Conservation (phyloP, 2,113 vertebrate genomes). For the Ibidorhyncha struthersii region DNA sequence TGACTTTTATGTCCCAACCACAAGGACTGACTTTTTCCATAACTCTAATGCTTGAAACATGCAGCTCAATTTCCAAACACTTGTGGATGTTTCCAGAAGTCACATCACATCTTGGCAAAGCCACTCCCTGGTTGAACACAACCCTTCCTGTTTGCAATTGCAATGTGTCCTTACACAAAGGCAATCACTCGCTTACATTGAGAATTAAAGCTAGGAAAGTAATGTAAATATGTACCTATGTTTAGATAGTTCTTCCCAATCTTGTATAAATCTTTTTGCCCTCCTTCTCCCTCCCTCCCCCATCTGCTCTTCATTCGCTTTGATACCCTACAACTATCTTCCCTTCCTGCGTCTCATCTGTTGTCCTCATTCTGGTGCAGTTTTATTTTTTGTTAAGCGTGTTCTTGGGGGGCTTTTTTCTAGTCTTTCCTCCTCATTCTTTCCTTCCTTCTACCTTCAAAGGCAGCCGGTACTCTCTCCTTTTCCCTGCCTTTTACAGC, state of each 20-base stretch:
- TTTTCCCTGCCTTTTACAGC: neutral
- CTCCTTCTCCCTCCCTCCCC: neutral
- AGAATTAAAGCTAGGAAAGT: neutral
- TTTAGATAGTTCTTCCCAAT: neutral
- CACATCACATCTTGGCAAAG: neutral
- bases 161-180: neutral
- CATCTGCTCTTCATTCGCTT: accelerated
- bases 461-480: neutral
- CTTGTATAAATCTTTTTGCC: neutral
- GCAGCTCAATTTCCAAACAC: neutral
- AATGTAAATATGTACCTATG: neutral
- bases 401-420: accelerated
- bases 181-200: neutral
- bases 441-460: neutral
- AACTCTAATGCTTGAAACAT: neutral
- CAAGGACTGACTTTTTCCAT: neutral
- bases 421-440: neutral
- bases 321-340: neutral
- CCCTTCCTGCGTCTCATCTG: neutral
- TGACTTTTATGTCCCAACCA: neutral
- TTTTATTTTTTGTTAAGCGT: neutral
- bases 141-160: neutral
- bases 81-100: neutral
- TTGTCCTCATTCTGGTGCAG: accelerated
- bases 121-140: neutral